A percentile compares a stretch with the other conserved stretches of the same genome.
These are phyloP conservation scores for Augochlora pura DNA, from an alignment of 1,140 invertebrate species.

Conservation along the genomic window DNA sequence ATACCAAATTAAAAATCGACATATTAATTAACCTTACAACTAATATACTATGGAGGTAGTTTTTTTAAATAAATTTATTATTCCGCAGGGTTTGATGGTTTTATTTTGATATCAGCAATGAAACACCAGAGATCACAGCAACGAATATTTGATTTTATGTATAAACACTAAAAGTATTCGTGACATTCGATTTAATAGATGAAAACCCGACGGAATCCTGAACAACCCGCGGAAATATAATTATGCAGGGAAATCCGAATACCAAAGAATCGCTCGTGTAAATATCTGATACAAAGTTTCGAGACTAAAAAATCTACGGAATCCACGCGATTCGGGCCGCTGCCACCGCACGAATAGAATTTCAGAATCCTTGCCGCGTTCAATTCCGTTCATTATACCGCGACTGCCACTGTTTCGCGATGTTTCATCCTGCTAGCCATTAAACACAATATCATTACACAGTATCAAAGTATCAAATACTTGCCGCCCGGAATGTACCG, in stretches of 20 bases:
- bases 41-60: too few relatives aligned
- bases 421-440: slow-evolving; percentile 22
- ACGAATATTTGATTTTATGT: too few relatives aligned
- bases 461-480: background rate
- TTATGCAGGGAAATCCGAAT: background rate
- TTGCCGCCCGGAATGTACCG: background rate
- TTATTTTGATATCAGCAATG: too few relatives aligned
- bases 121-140: too few relatives aligned
- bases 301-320: slow-evolving; percentile 13
- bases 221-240: background rate
- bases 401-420: slow-evolving; percentile 8
- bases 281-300: slow-evolving; percentile 26
- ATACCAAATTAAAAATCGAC: too few relatives aligned
- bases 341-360: slow-evolving; percentile 34
- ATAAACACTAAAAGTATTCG: too few relatives aligned
- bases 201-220: background rate
- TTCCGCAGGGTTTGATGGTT: too few relatives aligned
- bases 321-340: slow-evolving; percentile 9
- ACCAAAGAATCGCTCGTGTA: slow-evolving; percentile 29
- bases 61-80: too few relatives aligned
- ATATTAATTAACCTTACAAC: too few relatives aligned
- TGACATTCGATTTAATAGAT: too few relatives aligned
- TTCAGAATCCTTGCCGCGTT: slow-evolving; percentile 9
- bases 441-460: slow-evolving; percentile 22
- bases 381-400: slow-evolving; percentile 33